These are phyloP conservation scores for Idaea dimidiata DNA, from an alignment of 2,888 invertebrate genomes.

Conservation along the genomic window DNA sequence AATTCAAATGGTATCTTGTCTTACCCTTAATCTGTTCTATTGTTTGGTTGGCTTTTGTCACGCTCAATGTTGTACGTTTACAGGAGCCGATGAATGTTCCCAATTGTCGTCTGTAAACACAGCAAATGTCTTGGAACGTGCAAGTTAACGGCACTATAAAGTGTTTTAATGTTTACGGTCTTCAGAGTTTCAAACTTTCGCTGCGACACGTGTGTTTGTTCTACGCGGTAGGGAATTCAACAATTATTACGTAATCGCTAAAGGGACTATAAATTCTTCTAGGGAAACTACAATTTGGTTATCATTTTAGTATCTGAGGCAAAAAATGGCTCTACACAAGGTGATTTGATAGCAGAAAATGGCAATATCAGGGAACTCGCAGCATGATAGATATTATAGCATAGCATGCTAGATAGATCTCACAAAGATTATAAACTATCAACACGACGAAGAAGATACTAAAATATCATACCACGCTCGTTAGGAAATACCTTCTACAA, in stretches of 20 bases:
- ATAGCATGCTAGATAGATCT: no score
- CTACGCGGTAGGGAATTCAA: constrained; percentile 3
- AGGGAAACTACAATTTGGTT: not conserved
- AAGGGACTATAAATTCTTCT: not conserved
- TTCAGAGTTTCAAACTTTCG: not conserved
- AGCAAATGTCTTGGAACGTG: constrained; percentile 11
- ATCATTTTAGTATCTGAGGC: no score
- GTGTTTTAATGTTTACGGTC: constrained; percentile 3
- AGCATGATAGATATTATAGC: no score
- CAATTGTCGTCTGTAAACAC: constrained; percentile 10
- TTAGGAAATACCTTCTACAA: not conserved
- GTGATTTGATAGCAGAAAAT: no score
- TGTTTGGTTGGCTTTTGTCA: constrained; percentile 55
- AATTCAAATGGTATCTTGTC: constrained; percentile 41
- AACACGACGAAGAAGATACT: no score
- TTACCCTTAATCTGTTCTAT: constrained; percentile 54
- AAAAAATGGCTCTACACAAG: no score
- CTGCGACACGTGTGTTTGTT: constrained; percentile 2
- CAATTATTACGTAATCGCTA: constrained; percentile 5
- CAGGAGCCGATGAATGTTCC: constrained; percentile 26
- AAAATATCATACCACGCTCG: no score
- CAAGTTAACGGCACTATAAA: constrained; percentile 4
- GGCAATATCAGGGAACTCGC: no score
- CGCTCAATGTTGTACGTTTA: constrained; percentile 40
- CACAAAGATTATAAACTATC: no score